Percentiles rank a stretch among this genome's conserved stretches.
Conservation (phyloP, 1,140 invertebrate genomes). For the Melipona quadrifasciata region DNA sequence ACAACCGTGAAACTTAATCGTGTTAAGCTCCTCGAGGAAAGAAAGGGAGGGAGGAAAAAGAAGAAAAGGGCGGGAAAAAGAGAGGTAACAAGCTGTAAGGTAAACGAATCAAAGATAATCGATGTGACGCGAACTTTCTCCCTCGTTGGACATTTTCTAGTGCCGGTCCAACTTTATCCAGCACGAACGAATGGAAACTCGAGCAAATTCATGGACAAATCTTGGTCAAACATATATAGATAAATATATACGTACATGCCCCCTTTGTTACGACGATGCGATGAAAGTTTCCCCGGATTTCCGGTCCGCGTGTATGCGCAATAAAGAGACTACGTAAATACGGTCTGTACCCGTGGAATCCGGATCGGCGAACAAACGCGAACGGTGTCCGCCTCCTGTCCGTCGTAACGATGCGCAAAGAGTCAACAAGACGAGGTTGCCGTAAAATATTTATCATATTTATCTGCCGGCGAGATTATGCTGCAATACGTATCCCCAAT, state of each 20-base stretch:
- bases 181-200: background rate
- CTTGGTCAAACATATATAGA: background rate
- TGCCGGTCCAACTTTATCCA: background rate
- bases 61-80: background rate
- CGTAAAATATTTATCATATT: constrained; percentile 16
- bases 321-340: background rate
- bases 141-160: background rate
- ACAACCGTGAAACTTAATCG: constrained; percentile 40
- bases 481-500: no score
- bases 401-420: background rate
- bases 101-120: constrained; percentile 31
- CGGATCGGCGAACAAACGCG: background rate
- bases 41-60: background rate
- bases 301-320: no score
- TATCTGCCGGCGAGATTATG: background rate
- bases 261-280: background rate
- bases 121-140: background rate
- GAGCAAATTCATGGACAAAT: background rate
- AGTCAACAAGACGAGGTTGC: no score
- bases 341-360: background rate
- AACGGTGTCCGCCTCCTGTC: no score
- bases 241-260: no score
- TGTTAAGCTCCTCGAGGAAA: background rate
- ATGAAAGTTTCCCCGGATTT: background rate
- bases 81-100: background rate